Evolutionary conservation across 2,797 vertebrate species (phyloP).

Genomic region (Danionella dracula): DNA sequence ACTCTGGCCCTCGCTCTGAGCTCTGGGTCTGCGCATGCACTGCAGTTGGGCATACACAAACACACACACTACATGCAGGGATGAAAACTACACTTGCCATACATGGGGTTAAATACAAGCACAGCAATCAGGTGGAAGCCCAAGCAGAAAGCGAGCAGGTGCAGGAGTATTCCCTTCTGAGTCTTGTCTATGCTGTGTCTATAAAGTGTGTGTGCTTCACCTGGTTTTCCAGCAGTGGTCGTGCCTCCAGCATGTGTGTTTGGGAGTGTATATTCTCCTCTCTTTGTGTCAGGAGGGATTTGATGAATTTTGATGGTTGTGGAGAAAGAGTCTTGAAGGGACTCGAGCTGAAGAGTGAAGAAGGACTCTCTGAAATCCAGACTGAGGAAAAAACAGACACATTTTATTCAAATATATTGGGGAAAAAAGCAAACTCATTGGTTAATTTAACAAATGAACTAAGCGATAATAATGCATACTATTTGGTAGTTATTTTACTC

Average conservation of each 20-base stretch:
- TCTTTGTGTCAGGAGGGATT: constrained; percentile 90
- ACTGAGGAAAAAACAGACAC: constrained; percentile 56
- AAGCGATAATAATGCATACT: too few relatives aligned
- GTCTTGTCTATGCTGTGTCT: background rate
- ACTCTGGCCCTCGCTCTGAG: constrained; percentile 71
- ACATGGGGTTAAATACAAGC: too few relatives aligned
- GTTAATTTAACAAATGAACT: too few relatives aligned
- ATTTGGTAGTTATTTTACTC: too few relatives aligned
- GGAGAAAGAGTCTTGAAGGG: constrained; percentile 93
- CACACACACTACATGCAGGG: constrained; percentile 33
- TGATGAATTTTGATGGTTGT: constrained; percentile 94
- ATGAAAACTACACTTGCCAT: constrained; percentile 53
- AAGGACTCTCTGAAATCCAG: constrained; percentile 74
- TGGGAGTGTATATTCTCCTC: constrained; percentile 89
- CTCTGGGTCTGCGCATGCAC: constrained; percentile 70
- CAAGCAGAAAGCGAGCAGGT: too few relatives aligned
- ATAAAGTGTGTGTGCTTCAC: constrained; percentile 56
- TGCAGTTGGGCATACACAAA: constrained; percentile 71
- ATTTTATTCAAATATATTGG: too few relatives aligned
- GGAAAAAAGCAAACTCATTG: too few relatives aligned
- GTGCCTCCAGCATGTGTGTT: constrained; percentile 78
- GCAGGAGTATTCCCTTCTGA: too few relatives aligned
- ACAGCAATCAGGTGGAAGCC: background rate
- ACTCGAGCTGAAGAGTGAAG: constrained; percentile 80
- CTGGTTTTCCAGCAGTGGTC: constrained; percentile 90